Percentiles rank a stretch among this genome's conserved stretches.
Conservation (phyloP, 2,888 invertebrate genomes). For the Bedellia somnulentella region DNA sequence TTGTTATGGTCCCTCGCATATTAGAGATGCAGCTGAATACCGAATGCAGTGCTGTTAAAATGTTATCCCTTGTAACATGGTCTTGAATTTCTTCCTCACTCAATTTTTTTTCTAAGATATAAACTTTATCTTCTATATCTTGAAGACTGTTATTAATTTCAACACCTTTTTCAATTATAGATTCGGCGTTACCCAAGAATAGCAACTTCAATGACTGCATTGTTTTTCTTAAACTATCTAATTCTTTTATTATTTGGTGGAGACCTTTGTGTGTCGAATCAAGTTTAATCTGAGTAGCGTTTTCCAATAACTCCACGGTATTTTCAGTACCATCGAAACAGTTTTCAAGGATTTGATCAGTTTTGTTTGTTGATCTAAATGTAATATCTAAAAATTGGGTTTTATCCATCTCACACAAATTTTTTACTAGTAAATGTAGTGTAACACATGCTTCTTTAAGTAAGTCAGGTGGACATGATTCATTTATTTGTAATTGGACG, state of each 20-base stretch:
- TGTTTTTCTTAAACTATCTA: conserved; percentile 22
- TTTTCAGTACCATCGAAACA: conserved; percentile 27
- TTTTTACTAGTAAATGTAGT: conserved; percentile 30
- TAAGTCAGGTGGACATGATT: conserved; percentile 35
- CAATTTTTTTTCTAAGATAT: conserved; percentile 34
- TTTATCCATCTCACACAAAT: conserved; percentile 26
- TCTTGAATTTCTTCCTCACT: conserved; percentile 17
- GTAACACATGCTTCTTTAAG: conserved; percentile 44
- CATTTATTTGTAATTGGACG: conserved; percentile 46
- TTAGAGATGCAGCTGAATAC: conserved; percentile 54
- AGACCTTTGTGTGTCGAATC: conserved; percentile 23
- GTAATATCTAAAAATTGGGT: conserved; percentile 14
- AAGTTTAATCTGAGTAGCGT: conserved; percentile 32
- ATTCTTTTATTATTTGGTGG: conserved; percentile 16
- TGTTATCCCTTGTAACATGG: conserved; percentile 23
- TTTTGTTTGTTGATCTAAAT: conserved; percentile 12
- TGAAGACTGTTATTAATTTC: conserved; percentile 36
- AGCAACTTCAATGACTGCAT: conserved; percentile 24
- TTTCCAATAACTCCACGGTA: conserved; percentile 38
- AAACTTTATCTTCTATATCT: conserved; percentile 44
- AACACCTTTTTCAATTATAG: conserved; percentile 39
- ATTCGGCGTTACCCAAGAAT: conserved; percentile 25
- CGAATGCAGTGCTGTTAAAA: conserved; percentile 48
- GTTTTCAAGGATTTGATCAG: conserved; percentile 18
- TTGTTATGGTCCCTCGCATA: conserved; percentile 53